Conservation (phyloP, 2,797 vertebrate genomes). For the Tarsius wallacei region DNA sequence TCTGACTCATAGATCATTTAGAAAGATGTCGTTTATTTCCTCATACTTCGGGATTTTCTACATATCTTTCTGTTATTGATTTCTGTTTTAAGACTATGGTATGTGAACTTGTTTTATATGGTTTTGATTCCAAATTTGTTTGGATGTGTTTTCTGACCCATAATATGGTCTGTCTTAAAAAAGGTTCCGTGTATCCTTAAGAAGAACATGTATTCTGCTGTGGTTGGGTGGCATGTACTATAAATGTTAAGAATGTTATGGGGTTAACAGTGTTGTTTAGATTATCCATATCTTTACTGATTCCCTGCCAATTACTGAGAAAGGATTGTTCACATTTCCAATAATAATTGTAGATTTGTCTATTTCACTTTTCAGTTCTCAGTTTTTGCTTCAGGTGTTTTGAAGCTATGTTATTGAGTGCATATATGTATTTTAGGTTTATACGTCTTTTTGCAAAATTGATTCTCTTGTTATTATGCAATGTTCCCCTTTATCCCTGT, state of each 20-base stretch:
- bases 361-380: too few species aligned
- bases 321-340: background rate
- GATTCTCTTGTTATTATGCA: too few species aligned
- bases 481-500: too few species aligned
- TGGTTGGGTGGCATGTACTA: accelerated
- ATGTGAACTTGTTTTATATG: too few species aligned
- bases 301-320: background rate
- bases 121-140: background rate
- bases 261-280: accelerated
- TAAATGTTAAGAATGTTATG: too few species aligned
- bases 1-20: background rate
- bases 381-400: background rate
- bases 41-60: background rate
- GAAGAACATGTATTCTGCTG: background rate
- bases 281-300: background rate
- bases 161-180: background rate
- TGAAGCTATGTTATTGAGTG: background rate
- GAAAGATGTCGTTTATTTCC: background rate
- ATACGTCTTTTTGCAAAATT: background rate
- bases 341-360: background rate
- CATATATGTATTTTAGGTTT: background rate
- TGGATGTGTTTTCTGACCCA: too few species aligned
- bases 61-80: background rate
- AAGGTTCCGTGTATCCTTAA: background rate
- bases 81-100: background rate